Evolutionary conservation across 1,140 invertebrate genomes (phyloP).

Genomic region (Drosophila burlai): DNA sequence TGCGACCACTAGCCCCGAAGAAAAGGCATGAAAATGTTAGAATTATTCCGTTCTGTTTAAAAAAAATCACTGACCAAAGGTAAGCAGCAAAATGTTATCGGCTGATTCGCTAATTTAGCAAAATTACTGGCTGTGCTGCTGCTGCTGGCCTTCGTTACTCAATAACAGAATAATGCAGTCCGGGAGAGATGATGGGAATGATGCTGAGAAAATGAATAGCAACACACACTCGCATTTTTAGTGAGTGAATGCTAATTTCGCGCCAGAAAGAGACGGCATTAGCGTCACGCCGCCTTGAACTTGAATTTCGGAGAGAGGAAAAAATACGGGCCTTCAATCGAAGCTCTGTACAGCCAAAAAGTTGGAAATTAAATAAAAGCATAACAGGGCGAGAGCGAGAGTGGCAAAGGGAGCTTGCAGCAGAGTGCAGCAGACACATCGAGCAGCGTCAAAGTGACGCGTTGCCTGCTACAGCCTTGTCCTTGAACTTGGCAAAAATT

Average conservation of each 20-base stretch:
- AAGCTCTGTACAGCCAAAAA: slow-evolving; percentile 60
- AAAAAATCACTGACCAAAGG: slow-evolving; percentile 57
- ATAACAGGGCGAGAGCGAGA: slow-evolving; percentile 15
- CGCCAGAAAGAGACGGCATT: slow-evolving; percentile 28
- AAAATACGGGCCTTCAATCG: slow-evolving; percentile 56
- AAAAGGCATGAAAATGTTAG: slow-evolving; percentile 6
- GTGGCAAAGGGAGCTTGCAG: slow-evolving; percentile 42
- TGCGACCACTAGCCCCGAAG: neutral
- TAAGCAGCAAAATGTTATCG: slow-evolving; percentile 52
- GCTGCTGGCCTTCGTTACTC: slow-evolving; percentile 1
- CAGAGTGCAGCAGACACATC: slow-evolving; percentile 45
- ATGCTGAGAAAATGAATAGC: slow-evolving; percentile 8
- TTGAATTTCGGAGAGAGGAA: slow-evolving; percentile 55
- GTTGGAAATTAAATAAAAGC: slow-evolving; percentile 17
- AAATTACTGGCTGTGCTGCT: slow-evolving; percentile 8
- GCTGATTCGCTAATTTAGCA: neutral
- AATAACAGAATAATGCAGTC: slow-evolving; percentile 4
- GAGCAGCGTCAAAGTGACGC: slow-evolving; percentile 57
- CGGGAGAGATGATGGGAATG: neutral
- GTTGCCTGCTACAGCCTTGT: slow-evolving; percentile 53
- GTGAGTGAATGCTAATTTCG: slow-evolving; percentile 53
- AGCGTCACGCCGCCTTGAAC: slow-evolving; percentile 55
- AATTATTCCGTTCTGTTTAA: slow-evolving; percentile 9
- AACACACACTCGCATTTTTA: slow-evolving; percentile 10
- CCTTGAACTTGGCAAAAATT: slow-evolving; percentile 73